A percentile compares a stretch with the other conserved stretches of the same genome.
phyloP scores from a whole-genome alignment of 1,140 invertebrate genomes.

The Agrypnia vestita region DNA sequence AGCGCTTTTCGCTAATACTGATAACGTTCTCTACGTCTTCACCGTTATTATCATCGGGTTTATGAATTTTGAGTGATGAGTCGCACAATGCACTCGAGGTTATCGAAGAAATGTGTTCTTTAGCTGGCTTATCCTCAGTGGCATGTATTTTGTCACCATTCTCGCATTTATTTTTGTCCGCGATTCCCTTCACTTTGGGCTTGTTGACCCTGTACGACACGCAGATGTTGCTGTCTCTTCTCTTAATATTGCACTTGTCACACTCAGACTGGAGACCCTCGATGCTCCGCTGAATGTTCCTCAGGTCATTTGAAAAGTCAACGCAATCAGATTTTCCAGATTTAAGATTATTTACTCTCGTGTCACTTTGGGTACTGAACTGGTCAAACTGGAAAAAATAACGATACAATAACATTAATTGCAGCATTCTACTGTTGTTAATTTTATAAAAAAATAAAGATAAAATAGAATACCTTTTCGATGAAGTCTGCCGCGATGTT shows the following conservation, averaged over 20 bases:
- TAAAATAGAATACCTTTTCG: slow-evolving; percentile 40
- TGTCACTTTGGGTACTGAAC: slow-evolving; percentile 24
- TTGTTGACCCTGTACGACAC: slow-evolving; percentile 53
- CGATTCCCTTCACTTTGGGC: slow-evolving; percentile 43
- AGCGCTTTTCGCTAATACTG: neutral
- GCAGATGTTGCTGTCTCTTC: slow-evolving; percentile 53
- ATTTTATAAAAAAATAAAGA: too few relatives aligned
- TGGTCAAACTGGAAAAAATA: slow-evolving; percentile 45
- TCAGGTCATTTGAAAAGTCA: slow-evolving; percentile 50
- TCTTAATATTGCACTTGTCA: slow-evolving; percentile 48
- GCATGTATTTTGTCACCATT: neutral
- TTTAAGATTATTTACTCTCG: slow-evolving; percentile 6
- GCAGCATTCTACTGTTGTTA: too few relatives aligned
- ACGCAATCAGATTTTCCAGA: slow-evolving; percentile 18
- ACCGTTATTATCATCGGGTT: slow-evolving; percentile 4
- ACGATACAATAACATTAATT: neutral
- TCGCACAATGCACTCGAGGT: slow-evolving; percentile 9
- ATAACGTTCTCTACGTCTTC: neutral
- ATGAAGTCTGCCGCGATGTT: slow-evolving; percentile 16
- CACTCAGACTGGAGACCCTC: slow-evolving; percentile 52
- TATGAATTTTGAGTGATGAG: neutral
- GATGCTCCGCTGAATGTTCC: slow-evolving; percentile 43
- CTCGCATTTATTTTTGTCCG: slow-evolving; percentile 12
- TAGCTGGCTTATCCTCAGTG: neutral
- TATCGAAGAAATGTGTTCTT: neutral